Base-by-base conservation (phyloP, 2,113 vertebrate species). In the Alligator mississippiensis region DNA sequence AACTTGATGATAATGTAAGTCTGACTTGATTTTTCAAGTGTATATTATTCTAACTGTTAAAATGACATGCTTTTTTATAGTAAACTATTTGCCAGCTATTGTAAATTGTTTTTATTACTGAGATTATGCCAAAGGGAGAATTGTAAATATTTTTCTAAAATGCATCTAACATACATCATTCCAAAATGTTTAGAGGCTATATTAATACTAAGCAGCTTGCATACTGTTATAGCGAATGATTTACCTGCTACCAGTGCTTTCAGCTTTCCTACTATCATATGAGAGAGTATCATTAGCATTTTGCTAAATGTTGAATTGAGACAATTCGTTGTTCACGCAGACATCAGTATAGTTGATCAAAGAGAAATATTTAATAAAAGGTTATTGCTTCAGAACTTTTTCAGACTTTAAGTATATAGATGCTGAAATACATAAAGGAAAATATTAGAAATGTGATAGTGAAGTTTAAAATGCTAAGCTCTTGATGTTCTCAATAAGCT, bases 1-100 rank as follows among this genome's bases (percentile, higher is more conserved):
- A 99, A 94, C 98, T 99, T 66, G 99, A 99, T 93, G 99, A 99
- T 96, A 99, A 99, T 4, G 99, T 99, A 97, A 99, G 99, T 98
- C 84, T 86, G 34, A 83, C 61, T 34, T 72, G 30, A 84, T 54
- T 85, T 85, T 95, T 76, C 5, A 60, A 79, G 66, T 19, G 0
- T 76, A 55, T 2, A 10, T n/a, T 54, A n/a, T 74, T 75, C 16
- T 92, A 30, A 89, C 64, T 70, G 62, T 38, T 61, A 22, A 89
- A 77, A 17, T 54, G 0, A 72, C 1, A 84, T 77, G 30, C 1
- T 30, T 80, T 10, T 93, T 19, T 80, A 9, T 82, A 22, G 2
- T 85, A 22, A 86, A n/a, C 9, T 82, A 21, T 1, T 2, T 27
- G 30, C 47, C 47, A 47, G 8, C 38, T 38, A 38, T 38, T 38